Conservation (phyloP, 2,113 vertebrate species). For the Pimephales promelas region DNA sequence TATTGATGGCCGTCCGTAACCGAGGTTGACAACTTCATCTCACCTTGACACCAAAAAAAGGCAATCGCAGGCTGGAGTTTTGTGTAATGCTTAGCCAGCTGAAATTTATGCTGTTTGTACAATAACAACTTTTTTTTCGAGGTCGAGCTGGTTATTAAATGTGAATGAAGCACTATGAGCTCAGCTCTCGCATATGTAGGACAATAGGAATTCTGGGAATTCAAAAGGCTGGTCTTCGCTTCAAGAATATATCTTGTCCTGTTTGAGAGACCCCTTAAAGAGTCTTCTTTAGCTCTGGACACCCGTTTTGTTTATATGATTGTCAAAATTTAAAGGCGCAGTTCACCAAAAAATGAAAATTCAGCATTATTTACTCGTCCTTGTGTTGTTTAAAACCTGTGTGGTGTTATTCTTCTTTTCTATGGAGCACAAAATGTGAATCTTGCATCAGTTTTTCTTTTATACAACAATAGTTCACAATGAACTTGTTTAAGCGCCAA, state of each 20-base stretch:
- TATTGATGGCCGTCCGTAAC: conserved; percentile 48
- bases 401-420: no score
- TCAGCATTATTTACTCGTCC: no score
- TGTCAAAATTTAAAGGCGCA: neutral
- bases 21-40: conserved; percentile 50
- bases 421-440: no score
- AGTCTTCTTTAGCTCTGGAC: neutral
- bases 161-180: conserved; percentile 40
- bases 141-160: conserved; percentile 49
- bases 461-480: no score
- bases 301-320: neutral
- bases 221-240: neutral
- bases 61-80: conserved; percentile 20
- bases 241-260: conserved; percentile 21
- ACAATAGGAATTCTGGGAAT: conserved; percentile 38
- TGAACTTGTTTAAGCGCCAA: no score
- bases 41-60: conserved; percentile 43
- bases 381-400: no score
- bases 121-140: conserved; percentile 42
- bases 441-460: no score
- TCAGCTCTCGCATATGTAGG: conserved; percentile 56
- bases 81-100: conserved; percentile 42
- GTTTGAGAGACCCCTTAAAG: neutral
- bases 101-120: conserved; percentile 40
- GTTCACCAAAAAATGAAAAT: no score